phyloP scores from a whole-genome alignment of 2,797 vertebrate genomes.

The Falco concolor region DNA sequence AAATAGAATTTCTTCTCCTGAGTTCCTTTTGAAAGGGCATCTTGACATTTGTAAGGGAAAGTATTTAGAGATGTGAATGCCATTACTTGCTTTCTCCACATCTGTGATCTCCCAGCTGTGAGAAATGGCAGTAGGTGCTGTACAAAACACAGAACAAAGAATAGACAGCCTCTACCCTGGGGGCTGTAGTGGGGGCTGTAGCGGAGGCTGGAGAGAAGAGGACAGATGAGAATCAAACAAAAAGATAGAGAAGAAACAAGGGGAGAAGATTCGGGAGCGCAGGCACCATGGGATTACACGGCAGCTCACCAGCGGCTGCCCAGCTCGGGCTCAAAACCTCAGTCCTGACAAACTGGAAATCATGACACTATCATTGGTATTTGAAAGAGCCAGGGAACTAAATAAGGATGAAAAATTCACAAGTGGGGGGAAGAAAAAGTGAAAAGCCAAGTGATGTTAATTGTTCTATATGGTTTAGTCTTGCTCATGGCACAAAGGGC shows the following conservation, averaged over 20 bases:
- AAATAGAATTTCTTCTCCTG: background rate
- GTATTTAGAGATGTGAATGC: background rate
- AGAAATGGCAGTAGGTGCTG: background rate
- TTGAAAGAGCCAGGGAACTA: background rate
- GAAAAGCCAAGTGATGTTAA: background rate
- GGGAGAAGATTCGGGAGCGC: background rate
- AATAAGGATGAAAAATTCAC: slow-evolving; percentile 33
- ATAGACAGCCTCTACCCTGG: accelerated
- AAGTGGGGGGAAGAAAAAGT: background rate
- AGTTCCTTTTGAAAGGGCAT: background rate
- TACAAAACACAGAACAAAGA: background rate
- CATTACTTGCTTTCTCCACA: background rate
- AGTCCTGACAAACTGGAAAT: background rate
- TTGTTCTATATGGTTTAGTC: background rate
- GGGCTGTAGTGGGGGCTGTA: background rate
- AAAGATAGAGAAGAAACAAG: background rate
- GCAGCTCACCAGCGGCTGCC: background rate
- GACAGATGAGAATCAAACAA: background rate
- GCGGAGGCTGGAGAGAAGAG: background rate
- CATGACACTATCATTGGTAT: background rate
- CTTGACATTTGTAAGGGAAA: background rate
- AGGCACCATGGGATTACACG: accelerated
- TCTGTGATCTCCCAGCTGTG: background rate
- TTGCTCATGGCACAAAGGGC: background rate
- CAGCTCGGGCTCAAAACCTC: background rate